Conservation (phyloP, 2,888 invertebrate genomes). For the Sarcophaga caerulescens region DNA sequence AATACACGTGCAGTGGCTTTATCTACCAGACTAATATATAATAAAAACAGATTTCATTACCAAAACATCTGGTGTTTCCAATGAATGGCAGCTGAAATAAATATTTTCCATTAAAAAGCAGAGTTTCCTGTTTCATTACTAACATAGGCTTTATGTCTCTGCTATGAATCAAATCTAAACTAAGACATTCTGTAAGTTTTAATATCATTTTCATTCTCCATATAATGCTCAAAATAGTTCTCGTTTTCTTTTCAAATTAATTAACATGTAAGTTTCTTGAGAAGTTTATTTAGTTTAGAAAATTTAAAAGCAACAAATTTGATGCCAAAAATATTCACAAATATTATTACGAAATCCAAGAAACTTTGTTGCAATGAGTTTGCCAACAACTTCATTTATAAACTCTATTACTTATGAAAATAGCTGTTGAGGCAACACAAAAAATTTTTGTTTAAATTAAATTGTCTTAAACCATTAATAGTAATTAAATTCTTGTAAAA, state of each 20-base stretch:
- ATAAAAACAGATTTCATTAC: too few species aligned
- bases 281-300: background rate
- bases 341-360: background rate
- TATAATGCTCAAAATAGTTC: too few species aligned
- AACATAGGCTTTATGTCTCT: too few species aligned
- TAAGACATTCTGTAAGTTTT: too few species aligned
- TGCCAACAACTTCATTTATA: background rate
- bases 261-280: background rate
- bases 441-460: background rate
- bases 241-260: background rate
- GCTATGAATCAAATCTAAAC: too few species aligned
- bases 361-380: background rate
- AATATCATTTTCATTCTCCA: too few species aligned
- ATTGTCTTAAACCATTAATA: background rate
- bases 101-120: too few species aligned
- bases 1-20: too few species aligned
- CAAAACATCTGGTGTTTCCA: too few species aligned
- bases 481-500: background rate
- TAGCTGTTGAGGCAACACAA: background rate
- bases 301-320: background rate
- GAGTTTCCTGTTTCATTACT: too few species aligned
- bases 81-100: too few species aligned
- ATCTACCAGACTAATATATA: too few species aligned
- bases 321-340: background rate
- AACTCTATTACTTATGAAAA: background rate